phyloP scores from a whole-genome alignment of 2,113 vertebrate species.

The Pavo muticus region DNA sequence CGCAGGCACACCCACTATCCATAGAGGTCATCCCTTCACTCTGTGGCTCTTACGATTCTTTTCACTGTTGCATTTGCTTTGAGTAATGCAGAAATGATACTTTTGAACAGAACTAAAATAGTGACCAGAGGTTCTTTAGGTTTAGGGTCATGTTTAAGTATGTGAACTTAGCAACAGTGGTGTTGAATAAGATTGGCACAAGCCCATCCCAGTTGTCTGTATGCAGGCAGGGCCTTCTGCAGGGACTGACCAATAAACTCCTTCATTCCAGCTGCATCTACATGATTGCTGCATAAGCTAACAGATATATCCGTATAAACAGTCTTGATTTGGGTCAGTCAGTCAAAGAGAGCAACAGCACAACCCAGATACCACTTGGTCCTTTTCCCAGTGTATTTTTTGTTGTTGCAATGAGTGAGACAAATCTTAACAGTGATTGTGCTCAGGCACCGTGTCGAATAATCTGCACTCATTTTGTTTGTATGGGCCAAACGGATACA shows the following conservation, averaged over 20 bases:
- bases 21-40: neutral
- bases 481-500: accelerated
- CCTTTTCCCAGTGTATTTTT: neutral
- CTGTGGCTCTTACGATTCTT: neutral
- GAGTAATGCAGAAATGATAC: neutral
- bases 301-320: neutral
- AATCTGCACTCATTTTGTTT: neutral
- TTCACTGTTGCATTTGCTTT: neutral
- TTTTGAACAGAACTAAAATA: neutral
- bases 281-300: neutral
- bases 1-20: accelerated
- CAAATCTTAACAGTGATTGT: neutral
- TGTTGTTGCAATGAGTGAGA: neutral
- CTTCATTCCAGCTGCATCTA: neutral
- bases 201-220: too few species aligned
- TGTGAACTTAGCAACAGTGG: neutral
- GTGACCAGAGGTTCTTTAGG: neutral
- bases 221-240: neutral
- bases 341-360: neutral
- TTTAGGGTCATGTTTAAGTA: neutral
- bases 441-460: neutral
- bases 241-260: neutral
- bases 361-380: neutral
- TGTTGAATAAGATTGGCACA: neutral
- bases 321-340: neutral